Base-by-base conservation (phyloP, 2,888 invertebrate genomes). In the Megaustenia siamemsis region DNA sequence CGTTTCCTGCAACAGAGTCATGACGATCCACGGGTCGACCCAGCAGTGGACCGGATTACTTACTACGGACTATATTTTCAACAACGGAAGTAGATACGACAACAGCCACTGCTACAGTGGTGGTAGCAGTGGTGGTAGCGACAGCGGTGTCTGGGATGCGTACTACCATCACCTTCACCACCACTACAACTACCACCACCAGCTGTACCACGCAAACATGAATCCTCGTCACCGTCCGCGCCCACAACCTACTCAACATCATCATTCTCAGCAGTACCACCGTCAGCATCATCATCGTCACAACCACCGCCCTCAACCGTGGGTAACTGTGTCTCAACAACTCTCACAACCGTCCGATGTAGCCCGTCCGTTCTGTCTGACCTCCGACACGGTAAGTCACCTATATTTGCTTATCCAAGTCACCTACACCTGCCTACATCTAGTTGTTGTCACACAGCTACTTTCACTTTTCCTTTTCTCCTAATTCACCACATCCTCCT, bases 41-140 rank as follows among this genome's bases (percentile, higher is more conserved):
- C 75, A 21, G 24, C 75, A 76, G 76, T 82, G 82, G 82, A 66
- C 82, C 10, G 68, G 66, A 49, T 66, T 82, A 35, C 38, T 66
- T 10, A 43, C 43, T 6, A 32, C 63, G 0, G 76, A 68, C 49
- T 21, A 73, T 60, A 56, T 40, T 45, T 45, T 49, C 45, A 18
- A 43, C 73, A 73, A 45, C 49, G 66, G 82, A 2, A 45, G n/a
- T 43, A 40, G 40, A 43, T 43, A 4, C 1, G 71, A 12, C 10
- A 10, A n/a, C 43, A 38, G 32, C n/a, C 18, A 21, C n/a, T 35
- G 1, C n/a, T 38, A 18, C 49, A 15, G 32, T 32, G 53, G 79
- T 18, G 40, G 21, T 28, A n/a, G 12, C 3, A 28, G 81, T 6
- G 35, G 45, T 28, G 35, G 45, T 32, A 12, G 66, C 38, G 43